These are phyloP conservation scores for Saiga tatarica DNA, from an alignment of 2,113 vertebrate genomes.

Conservation along the genomic window DNA sequence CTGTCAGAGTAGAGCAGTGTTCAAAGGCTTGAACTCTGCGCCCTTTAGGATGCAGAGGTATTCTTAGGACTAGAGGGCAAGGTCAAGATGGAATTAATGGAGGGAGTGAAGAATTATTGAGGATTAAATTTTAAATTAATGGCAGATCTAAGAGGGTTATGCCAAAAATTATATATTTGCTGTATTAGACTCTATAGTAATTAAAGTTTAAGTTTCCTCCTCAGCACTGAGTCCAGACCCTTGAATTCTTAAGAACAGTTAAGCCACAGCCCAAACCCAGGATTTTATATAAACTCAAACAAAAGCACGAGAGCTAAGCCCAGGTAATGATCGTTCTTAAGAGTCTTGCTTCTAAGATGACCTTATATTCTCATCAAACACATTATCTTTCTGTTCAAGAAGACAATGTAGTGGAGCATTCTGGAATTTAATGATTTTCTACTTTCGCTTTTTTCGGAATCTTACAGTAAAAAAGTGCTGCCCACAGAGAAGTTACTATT, in stretches of 20 bases:
- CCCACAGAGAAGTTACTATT: not conserved
- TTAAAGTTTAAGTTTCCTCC: slow-evolving; percentile 4
- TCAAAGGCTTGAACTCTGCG: not conserved
- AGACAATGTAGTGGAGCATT: not conserved
- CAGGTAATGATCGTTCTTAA: not conserved
- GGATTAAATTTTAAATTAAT: slow-evolving; percentile 11
- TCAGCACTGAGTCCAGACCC: not conserved
- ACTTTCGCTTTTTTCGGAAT: not conserved
- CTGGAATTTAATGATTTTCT: not conserved
- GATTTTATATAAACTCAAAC: slow-evolving; percentile 39
- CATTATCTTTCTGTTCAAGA: not conserved
- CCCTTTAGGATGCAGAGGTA: not conserved
- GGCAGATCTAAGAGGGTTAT: not conserved
- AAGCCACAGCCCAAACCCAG: not conserved
- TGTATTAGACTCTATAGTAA: not conserved
- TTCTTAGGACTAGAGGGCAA: not conserved
- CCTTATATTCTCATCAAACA: not conserved
- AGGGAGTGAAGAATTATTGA: not conserved
- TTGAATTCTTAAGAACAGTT: not conserved
- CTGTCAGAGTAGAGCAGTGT: not conserved
- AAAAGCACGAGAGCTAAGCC: slow-evolving; percentile 52
- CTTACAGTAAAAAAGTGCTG: not conserved
- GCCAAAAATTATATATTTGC: not conserved
- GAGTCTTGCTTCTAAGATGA: not conserved
- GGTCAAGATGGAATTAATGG: not conserved